Percentiles rank a stretch among this genome's conserved stretches.
phyloP scores from a whole-genome alignment of 2,113 vertebrate genomes.

The Caranx ignobilis region DNA sequence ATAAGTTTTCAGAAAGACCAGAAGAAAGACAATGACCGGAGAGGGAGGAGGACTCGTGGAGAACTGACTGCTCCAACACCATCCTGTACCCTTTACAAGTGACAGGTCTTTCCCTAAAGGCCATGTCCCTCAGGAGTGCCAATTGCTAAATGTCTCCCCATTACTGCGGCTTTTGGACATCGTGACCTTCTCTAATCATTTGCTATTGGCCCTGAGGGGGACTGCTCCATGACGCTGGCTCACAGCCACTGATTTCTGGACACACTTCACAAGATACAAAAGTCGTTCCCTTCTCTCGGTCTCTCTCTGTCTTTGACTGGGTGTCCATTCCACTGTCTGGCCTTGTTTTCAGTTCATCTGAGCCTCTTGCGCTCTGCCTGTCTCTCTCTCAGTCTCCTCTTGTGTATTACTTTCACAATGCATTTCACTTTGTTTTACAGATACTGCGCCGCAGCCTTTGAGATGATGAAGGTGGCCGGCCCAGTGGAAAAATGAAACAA shows the following conservation, averaged over 20 bases:
- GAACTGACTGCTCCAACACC: conserved; percentile 13
- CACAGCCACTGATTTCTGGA: conserved; percentile 52
- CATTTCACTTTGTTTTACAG: neutral
- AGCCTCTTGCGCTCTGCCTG: neutral
- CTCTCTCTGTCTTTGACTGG: conserved; percentile 23
- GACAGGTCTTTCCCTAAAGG: conserved; percentile 49
- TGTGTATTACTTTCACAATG: conserved; percentile 12
- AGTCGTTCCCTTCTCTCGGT: conserved; percentile 12
- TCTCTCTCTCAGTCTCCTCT: neutral
- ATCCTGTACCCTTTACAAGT: conserved; percentile 58
- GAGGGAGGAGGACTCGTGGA: conserved; percentile 10
- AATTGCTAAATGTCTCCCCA: conserved; percentile 66
- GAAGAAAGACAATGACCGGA: conserved; percentile 41
- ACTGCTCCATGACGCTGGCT: conserved; percentile 26
- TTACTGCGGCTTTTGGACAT: conserved; percentile 55
- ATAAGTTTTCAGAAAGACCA: neutral
- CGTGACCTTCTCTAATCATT: conserved; percentile 60
- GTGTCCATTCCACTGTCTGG: neutral
- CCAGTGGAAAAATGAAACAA: conserved; percentile 10
- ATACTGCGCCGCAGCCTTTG: neutral
- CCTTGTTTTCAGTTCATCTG: conserved; percentile 15
- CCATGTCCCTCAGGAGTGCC: conserved; percentile 45
- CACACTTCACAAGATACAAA: conserved; percentile 27
- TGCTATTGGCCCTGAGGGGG: conserved; percentile 43
- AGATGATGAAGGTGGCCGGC: neutral